A percentile compares a stretch with the other conserved stretches of the same genome.
These are phyloP conservation scores for Macrocentrus cingulum DNA, from an alignment of 1,140 invertebrate genomes.

Conservation along the genomic window DNA sequence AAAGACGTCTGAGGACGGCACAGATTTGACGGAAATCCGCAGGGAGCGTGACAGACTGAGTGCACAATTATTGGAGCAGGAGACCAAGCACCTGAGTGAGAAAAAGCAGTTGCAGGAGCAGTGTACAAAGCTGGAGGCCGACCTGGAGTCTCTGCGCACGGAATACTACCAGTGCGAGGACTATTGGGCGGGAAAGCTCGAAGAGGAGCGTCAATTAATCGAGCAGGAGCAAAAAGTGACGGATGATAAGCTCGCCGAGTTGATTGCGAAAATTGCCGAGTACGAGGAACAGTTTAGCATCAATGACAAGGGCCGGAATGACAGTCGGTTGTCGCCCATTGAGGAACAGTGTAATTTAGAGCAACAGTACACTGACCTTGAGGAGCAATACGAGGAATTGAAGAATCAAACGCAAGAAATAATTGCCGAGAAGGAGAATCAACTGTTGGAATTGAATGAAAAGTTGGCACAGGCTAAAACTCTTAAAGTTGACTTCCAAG, in stretches of 20 bases:
- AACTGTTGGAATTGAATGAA: constrained; percentile 61
- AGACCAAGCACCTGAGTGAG: constrained; percentile 43
- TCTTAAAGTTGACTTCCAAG: not conserved
- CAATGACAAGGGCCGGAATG: constrained; percentile 53
- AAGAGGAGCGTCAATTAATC: constrained; percentile 74
- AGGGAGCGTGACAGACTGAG: constrained; percentile 21
- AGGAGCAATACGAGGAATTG: constrained; percentile 69
- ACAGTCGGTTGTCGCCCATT: constrained; percentile 69
- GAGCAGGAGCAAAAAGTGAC: constrained; percentile 75
- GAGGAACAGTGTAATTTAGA: constrained; percentile 75
- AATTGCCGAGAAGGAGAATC: constrained; percentile 56
- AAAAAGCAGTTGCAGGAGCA: constrained; percentile 60
- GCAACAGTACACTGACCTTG: constrained; percentile 71
- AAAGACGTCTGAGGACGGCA: constrained; percentile 1
- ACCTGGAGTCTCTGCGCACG: constrained; percentile 70
- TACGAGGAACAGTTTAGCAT: constrained; percentile 74
- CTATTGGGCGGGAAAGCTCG: constrained; percentile 78
- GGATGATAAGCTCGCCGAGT: constrained; percentile 75
- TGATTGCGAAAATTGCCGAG: constrained; percentile 74
- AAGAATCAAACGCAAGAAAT: constrained; percentile 55
- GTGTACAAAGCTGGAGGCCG: constrained; percentile 69
- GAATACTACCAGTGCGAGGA: constrained; percentile 85
- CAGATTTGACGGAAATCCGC: not conserved
- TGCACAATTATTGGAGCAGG: constrained; percentile 38
- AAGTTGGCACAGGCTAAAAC: constrained; percentile 42